Base-by-base conservation (phyloP, 2,113 vertebrate genomes). In the Zosterops hypoxanthus region DNA sequence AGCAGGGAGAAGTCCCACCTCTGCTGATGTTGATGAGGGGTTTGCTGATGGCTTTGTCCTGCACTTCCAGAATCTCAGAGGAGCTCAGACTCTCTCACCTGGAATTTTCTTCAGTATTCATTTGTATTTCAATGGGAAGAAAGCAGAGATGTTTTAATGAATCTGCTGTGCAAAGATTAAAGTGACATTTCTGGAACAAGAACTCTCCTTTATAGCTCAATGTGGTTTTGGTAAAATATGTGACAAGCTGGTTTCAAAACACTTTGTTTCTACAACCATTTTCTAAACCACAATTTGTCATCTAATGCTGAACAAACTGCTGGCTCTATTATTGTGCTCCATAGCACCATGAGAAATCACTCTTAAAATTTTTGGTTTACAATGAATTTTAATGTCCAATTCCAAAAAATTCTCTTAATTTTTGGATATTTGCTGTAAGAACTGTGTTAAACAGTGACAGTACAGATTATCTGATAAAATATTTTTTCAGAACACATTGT, bases 231-330 rank as follows among this genome's bases (percentile, higher is more conserved):
- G 55, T 66, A 53, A 59, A 19, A 31, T 47, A 78, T 13, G 33
- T 88, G 70, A 81, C 28, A 87, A 90, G 41, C 49, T 89, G 25
- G 8, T 79, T 95, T 94, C 66, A 83, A 94, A 94, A 79, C 60
- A 53, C 31, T 90, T 82, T 90, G 21, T 86, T 92, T 95, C 81
- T 69, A 93, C 65, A n/a, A 90, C 49, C 21, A 47, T 91, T 93
- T 96, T 79, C 53, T 90, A 95, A 97, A 47, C 20, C 16, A 73
- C 1, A 5, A 71, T 77, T 94, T 95, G 25, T 57, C 89, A 61
- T 34, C 78, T 95, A 61, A 65, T 83, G 53, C 26, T 87, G 88
- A 92, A 83, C 4, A 90, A 91, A 90, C 41, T 42, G 25, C 33
- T 86, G 19, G 63, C n/a, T 76, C 83, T 92, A 44, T 87, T 85